A percentile compares a stretch with the other conserved stretches of the same genome.
These are phyloP conservation scores for Drosophila kanekoi DNA, from an alignment of 2,888 invertebrate species.

Conservation along the genomic window DNA sequence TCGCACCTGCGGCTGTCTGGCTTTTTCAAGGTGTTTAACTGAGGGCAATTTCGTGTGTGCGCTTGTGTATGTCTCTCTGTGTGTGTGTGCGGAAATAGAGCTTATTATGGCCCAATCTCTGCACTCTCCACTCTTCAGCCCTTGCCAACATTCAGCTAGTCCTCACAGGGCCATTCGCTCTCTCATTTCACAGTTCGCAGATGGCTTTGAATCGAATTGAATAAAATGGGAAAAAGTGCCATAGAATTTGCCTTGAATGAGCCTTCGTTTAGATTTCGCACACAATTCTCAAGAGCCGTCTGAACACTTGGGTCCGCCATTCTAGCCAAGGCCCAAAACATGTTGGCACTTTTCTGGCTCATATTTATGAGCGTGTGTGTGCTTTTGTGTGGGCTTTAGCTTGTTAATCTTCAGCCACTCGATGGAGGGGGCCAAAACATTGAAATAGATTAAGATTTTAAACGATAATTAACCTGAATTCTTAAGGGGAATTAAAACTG, in stretches of 20 bases:
- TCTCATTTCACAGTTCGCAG: constrained; percentile 71
- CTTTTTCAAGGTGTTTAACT: constrained; percentile 44
- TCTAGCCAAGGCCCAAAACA: constrained; percentile 22
- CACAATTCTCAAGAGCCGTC: constrained; percentile 68
- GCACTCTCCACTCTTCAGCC: constrained; percentile 5
- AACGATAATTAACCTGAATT: constrained; percentile 35
- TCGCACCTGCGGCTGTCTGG: constrained; percentile 71
- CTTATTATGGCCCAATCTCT: constrained; percentile 61
- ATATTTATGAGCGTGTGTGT: constrained; percentile 42
- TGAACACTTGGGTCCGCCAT: constrained; percentile 29
- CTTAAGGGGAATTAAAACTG: constrained; percentile 12
- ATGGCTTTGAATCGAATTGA: constrained; percentile 67
- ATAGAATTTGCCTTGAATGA: constrained; percentile 68
- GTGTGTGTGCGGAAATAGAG: constrained; percentile 69
- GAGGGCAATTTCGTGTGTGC: constrained; percentile 64
- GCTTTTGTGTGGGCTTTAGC: constrained; percentile 1
- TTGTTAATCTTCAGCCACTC: constrained; percentile 28
- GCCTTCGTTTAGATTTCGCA: constrained; percentile 71
- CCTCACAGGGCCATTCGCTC: constrained; percentile 55
- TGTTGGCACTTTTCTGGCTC: constrained; percentile 41
- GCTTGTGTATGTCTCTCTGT: constrained; percentile 15
- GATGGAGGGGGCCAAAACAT: neutral
- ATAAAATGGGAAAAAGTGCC: constrained; percentile 66
- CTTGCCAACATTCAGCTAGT: constrained; percentile 25
- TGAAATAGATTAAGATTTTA: constrained; percentile 34